Base-by-base conservation (phyloP, 2,888 invertebrate species). In the Lottia gigantea region DNA sequence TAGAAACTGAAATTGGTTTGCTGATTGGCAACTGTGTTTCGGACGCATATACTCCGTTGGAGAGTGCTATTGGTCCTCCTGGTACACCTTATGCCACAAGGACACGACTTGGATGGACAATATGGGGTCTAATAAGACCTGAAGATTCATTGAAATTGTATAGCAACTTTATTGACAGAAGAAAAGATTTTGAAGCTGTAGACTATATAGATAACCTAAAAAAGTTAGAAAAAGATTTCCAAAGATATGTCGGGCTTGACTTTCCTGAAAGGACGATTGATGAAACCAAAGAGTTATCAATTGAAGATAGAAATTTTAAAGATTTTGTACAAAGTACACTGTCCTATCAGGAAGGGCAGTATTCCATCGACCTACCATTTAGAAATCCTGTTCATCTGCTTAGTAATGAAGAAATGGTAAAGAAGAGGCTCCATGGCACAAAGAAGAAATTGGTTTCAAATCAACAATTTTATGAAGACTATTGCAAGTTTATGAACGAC, bases 31-130 rank as follows among this genome's bases (percentile, higher is more conserved):
- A 46, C 26, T 45, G 40, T 45, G 63, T 71, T 19, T 26, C 71
- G 23, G 68, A 70, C 46, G 71, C 71, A 11, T 71, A 62, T 47
- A 45, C 68, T 14, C 71, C 71, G 3, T 40, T 46, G 6, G 68
- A 71, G 23, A 15, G 23, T 46, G 26, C n/a, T 16, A 62, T 68
- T 25, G 71, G 71, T 62, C 71, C 71, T 40, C 19, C 11, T 23
- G 71, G 71, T 12, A 68, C 62, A 23, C 71, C 71, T 19, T 68
- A 71, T 71, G 71, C 67, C 7, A 46, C 63, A 6, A 71, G 62
- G 16, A 69, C 68, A 26, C 14, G 25, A 15, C 49, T 71, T 15
- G 68, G 71, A 26, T 71, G 71, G 71, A 46, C 70, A 12, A 45
- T 69, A 12, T 71, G 68, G 71, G 70, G 70, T 46, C n/a, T 70